Conservation (phyloP, 2,797 vertebrate species). For the Sebastes aleutianus region DNA sequence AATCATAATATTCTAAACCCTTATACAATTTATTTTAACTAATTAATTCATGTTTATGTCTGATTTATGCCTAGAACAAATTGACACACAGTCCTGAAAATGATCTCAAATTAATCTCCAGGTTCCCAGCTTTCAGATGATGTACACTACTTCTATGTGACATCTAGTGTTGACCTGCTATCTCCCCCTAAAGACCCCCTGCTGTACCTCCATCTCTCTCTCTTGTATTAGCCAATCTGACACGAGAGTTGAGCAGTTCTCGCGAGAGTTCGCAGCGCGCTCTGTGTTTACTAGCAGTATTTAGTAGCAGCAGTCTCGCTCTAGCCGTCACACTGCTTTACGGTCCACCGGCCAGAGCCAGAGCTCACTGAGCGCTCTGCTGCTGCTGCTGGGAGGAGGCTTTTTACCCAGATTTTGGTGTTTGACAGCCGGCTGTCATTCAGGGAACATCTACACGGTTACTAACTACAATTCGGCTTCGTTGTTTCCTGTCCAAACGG, state of each 20-base stretch:
- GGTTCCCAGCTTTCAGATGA: too few species aligned
- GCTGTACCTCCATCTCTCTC: too few species aligned
- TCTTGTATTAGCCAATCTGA: not conserved
- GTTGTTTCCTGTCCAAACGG: not conserved
- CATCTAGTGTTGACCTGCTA: too few species aligned
- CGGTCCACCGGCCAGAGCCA: constrained; percentile 5
- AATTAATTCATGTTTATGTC: too few species aligned
- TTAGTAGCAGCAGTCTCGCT: constrained; percentile 64
- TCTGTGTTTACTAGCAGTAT: constrained; percentile 56
- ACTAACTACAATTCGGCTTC: not conserved
- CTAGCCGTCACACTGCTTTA: constrained; percentile 33
- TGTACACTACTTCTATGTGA: too few species aligned
- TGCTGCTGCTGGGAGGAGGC: constrained; percentile 25
- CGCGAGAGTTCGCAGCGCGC: constrained; percentile 42
- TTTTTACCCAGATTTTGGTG: constrained; percentile 19
- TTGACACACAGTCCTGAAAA: too few species aligned
- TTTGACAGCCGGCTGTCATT: constrained; percentile 15
- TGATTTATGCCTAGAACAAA: too few species aligned
- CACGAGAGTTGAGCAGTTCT: constrained; percentile 24
- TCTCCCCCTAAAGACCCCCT: too few species aligned
- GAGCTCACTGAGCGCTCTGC: not conserved
- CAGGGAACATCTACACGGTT: not conserved
- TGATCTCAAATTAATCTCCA: too few species aligned
- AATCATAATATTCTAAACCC: too few species aligned
- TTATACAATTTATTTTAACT: too few species aligned